A percentile compares a stretch with the other conserved stretches of the same genome.
Evolutionary conservation across 1,140 invertebrate genomes (phyloP).

Genomic region (Dendrolimus kikuchii): DNA sequence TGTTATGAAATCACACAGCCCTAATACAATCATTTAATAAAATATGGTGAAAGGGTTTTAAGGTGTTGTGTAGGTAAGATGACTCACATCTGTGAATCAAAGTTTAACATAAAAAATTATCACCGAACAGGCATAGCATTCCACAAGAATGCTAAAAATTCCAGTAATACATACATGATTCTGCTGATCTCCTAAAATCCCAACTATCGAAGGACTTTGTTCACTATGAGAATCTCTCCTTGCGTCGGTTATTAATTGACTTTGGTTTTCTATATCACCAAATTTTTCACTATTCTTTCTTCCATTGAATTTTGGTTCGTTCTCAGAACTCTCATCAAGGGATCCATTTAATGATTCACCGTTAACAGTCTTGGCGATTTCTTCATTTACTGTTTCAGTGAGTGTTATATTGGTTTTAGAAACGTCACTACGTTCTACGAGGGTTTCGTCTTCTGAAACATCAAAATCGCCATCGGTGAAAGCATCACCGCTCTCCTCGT

Average conservation of each 20-base stretch:
- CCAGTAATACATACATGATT: slow-evolving; percentile 57
- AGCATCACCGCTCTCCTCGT: slow-evolving; percentile 58
- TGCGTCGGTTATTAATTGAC: slow-evolving; percentile 16
- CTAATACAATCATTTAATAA: not conserved
- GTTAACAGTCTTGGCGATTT: slow-evolving; percentile 55
- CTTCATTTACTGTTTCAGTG: slow-evolving; percentile 39
- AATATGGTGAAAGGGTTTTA: not conserved
- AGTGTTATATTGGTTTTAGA: slow-evolving; percentile 31
- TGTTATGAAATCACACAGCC: not conserved
- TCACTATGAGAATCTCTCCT: slow-evolving; percentile 45
- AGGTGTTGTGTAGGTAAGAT: not conserved
- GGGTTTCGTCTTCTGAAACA: slow-evolving; percentile 54
- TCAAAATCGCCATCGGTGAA: slow-evolving; percentile 66
- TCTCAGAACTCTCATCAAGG: not conserved
- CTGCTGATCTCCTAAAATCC: slow-evolving; percentile 65
- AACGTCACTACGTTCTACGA: slow-evolving; percentile 24
- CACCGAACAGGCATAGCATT: not conserved
- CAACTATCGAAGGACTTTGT: slow-evolving; percentile 57
- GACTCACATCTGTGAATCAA: slow-evolving; percentile 11
- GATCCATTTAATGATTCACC: slow-evolving; percentile 14
- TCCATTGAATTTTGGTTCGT: slow-evolving; percentile 15
- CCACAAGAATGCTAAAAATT: too few relatives aligned
- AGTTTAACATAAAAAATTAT: not conserved
- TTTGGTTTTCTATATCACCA: slow-evolving; percentile 20
- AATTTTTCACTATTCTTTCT: slow-evolving; percentile 17